Conservation (phyloP, 1,140 invertebrate species). For the Cyclargus thomasi region DNA sequence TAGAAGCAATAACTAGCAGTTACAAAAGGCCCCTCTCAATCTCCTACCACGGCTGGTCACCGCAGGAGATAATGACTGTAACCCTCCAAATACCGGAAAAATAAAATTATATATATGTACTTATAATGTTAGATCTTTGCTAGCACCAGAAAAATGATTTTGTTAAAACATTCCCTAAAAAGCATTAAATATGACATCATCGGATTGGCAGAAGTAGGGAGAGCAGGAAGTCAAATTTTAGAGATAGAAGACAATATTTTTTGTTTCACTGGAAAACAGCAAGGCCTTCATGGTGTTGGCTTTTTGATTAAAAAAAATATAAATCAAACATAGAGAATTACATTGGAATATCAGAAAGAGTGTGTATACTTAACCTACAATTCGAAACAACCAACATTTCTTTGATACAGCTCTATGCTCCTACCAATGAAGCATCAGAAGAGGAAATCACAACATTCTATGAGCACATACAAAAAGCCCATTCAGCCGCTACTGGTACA, state of each 20-base stretch:
- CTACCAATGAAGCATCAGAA: not conserved
- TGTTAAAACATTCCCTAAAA: not conserved
- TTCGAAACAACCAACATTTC: not conserved
- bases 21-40: not conserved
- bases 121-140: not conserved
- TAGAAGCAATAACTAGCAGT: too few relatives aligned
- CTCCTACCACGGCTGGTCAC: constrained; percentile 6
- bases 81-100: not conserved
- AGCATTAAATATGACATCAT: not conserved
- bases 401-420: not conserved
- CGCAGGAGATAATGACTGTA: not conserved
- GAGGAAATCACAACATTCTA: not conserved
- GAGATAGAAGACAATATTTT: not conserved
- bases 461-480: not conserved
- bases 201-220: not conserved
- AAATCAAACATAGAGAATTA: not conserved
- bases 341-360: not conserved
- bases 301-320: not conserved
- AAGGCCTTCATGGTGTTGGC: not conserved
- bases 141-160: not conserved
- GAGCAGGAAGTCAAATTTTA: not conserved
- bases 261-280: not conserved
- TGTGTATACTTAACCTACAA: not conserved
- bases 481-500: not conserved
- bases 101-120: not conserved